Evolutionary conservation across 2,888 invertebrate genomes (phyloP).

Genomic region (Cephus nigrinus): DNA sequence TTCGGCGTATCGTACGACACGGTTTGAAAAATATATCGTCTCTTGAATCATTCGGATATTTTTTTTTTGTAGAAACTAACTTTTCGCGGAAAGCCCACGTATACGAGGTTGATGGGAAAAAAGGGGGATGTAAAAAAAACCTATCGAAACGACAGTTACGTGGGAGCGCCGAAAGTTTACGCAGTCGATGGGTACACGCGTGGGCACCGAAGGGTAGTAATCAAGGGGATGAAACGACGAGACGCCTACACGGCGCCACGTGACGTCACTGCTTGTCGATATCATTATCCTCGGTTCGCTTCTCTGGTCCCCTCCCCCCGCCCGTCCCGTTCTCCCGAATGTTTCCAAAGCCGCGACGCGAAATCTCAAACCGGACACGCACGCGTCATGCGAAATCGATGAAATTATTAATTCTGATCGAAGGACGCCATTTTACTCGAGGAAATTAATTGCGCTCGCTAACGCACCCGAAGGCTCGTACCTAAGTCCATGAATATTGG

Average conservation of each 20-base stretch:
- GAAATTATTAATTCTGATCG: not conserved
- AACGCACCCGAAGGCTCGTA: not conserved
- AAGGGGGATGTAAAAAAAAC: not conserved
- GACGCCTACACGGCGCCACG: conserved; percentile 5
- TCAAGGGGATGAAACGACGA: conserved; percentile 3
- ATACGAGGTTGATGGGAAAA: not conserved
- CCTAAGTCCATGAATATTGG: not conserved
- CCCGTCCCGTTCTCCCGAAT: not conserved
- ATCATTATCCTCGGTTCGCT: not conserved
- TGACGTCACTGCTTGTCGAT: conserved; percentile 7
- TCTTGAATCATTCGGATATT: not conserved
- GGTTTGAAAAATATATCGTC: not conserved
- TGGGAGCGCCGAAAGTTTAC: not conserved
- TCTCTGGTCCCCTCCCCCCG: not conserved
- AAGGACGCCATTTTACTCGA: not conserved
- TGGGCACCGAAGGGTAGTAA: not conserved
- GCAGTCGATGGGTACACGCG: not conserved
- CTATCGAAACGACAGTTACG: not conserved
- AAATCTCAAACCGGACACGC: not conserved
- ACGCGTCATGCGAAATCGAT: not conserved
- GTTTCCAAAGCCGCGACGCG: not conserved
- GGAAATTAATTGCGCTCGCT: not conserved
- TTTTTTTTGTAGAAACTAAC: not conserved
- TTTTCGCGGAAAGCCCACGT: not conserved
- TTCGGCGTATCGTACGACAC: not conserved